Evolutionary conservation across 2,797 vertebrate genomes (phyloP), one percentile per base, ranked within the genome.

Genomic region (Amblyraja radiata): DNA sequence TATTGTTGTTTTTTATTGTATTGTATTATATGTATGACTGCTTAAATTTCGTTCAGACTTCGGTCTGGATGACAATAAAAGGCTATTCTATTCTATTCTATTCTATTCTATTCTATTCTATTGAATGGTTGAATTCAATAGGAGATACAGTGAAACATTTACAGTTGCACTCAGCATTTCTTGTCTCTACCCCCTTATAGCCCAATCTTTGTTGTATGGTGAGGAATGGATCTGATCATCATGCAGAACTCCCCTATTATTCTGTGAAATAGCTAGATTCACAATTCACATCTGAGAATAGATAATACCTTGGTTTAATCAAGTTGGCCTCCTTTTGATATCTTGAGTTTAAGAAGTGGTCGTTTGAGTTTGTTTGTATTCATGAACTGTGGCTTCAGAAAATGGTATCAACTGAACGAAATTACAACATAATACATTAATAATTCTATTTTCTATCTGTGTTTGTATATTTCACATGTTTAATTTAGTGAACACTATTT

Each of bases 361-460:
- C 46, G 5, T 54, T 54, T 54, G 46, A 58, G 46, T 54, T 54
- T 54, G 46, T 23, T 83, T 83, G 46, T 54, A 81, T 39, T 16
- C 79, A 81, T 18, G 9, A 39, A 14, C 78, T 79, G 13, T 79
- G 36, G 32, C 16, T 54, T 58, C 80, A 54, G 10, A 25, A 58
- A 25, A 18, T 83, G 18, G 8, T 25, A 54, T 54, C 46, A 25
- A 68, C 65, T 68, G 65, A 68, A 16, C 46, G 16, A 68, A 21
- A 74, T 18, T 71, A 54, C 23, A 21, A 58, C 7, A 32, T 3
- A 13, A 2, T 21, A 54, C 46, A 58, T 84, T 58, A 25, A 54
- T 84, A 21, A 84, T 84, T 28, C 23, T 84, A 84, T 84, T 61
- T 84, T 84, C 25, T 54, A 61, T 84, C 81, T 28, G 28, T 84